phyloP scores from a whole-genome alignment of 2,113 vertebrate genomes.

The Donacobius atricapilla region DNA sequence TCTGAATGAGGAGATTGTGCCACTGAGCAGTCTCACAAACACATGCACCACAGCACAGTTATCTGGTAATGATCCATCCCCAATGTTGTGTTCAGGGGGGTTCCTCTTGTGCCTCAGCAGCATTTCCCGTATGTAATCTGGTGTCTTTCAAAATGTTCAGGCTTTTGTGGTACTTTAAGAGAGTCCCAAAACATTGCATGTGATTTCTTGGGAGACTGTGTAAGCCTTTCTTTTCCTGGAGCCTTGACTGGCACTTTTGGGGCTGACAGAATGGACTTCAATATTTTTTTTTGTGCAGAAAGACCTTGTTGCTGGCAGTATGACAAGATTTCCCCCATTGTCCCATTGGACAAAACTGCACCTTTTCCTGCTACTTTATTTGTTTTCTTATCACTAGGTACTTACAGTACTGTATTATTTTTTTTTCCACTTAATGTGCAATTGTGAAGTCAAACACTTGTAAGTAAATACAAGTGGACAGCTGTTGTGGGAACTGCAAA shows the following conservation, averaged over 20 bases:
- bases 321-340: background rate
- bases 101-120: background rate
- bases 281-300: background rate
- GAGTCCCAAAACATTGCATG: background rate
- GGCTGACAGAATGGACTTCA: background rate
- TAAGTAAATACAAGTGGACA: background rate
- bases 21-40: background rate
- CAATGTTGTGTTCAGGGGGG: background rate
- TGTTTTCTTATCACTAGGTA: background rate
- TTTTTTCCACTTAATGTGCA: background rate
- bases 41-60: background rate
- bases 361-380: background rate
- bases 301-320: background rate
- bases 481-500: background rate
- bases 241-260: background rate
- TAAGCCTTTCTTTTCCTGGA: background rate
- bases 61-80: background rate
- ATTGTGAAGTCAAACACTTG: background rate
- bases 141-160: background rate
- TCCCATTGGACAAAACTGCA: background rate
- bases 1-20: background rate
- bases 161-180: background rate
- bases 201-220: background rate
- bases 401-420: background rate
- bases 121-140: background rate